A percentile compares a stretch with the other conserved stretches of the same genome.
Conservation (phyloP, 2,113 vertebrate genomes). For the Actenoides lindsayi region DNA sequence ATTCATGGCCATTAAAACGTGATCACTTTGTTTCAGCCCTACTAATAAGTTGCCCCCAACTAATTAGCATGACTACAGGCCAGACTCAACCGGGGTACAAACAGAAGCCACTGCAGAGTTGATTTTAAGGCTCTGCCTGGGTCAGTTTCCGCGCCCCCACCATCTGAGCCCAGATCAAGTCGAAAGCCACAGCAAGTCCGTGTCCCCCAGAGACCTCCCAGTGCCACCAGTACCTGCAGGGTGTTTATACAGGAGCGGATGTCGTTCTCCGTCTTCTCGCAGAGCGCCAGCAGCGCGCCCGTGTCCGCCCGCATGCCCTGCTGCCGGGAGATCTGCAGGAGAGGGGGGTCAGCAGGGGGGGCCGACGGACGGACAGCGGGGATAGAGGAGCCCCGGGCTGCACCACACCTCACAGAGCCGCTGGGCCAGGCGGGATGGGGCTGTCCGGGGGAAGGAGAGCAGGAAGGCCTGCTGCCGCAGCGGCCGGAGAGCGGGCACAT, state of each 20-base stretch:
- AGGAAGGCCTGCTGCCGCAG: conserved; percentile 91
- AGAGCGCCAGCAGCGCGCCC: conserved; percentile 82
- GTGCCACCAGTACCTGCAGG: conserved; percentile 80
- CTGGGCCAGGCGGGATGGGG: conserved; percentile 87
- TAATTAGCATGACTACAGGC: too few relatives aligned
- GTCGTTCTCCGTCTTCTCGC: conserved; percentile 93
- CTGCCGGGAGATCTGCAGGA: conserved; percentile 75
- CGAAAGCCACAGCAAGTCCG: rapidly evolving
- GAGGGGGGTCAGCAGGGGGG: background rate
- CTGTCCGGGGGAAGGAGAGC: conserved; percentile 85
- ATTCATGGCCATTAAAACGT: too few relatives aligned
- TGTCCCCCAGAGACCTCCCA: rapidly evolving
- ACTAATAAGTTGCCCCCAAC: too few relatives aligned
- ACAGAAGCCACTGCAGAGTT: too few relatives aligned
- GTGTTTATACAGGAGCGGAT: conserved; percentile 95
- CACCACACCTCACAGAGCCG: conserved; percentile 87
- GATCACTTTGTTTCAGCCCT: too few relatives aligned
- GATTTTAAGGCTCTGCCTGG: background rate
- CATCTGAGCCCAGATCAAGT: rapidly evolving
- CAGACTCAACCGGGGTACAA: too few relatives aligned
- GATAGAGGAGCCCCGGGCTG: rapidly evolving
- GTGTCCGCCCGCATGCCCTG: conserved; percentile 86
- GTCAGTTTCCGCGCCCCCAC: background rate
- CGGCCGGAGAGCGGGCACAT: conserved; percentile 85
- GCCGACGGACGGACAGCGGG: rapidly evolving